Evolutionary conservation across 2,113 vertebrate species (phyloP), one percentile per base, ranked within the genome.

Genomic region (Osmerus mordax): DNA sequence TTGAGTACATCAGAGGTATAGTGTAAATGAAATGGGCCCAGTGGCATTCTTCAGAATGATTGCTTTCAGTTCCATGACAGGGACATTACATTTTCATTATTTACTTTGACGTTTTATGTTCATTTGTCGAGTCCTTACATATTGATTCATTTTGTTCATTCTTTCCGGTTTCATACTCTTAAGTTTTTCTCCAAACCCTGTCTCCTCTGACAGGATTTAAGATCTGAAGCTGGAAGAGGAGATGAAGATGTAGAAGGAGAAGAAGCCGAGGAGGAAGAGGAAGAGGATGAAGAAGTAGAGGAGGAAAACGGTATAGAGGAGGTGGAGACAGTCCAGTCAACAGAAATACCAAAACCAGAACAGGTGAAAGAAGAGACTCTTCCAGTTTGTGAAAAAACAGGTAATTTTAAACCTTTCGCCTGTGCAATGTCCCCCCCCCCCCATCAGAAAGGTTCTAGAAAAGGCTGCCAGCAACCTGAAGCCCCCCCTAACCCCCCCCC

Each of bases 141-240:
- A 36, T n/a, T 64, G 62, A 64, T 13, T 3, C 18, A 18, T 64
- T n/a, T 2, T n/a, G 32, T 29, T 64, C 25, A 14, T 16, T 62
- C 28, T 62, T 58, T 59, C 21, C 18, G n/a, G 5, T 8, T 3
- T 19, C 8, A 23, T 59, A 19, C 1, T 7, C 11, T 62, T 13
- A 28, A 15, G 13, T 36, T 15, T 56, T 16, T 36, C 4, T 25
- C 21, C 12, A 12, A 54, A 56, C 3, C 3, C 15, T 73, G 9
- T 72, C 18, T 51, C 23, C 54, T 60, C 15, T 77, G 3, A 9
- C 75, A 89, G 89, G 83, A 85, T 61, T 63, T 65, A 25, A 65
- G 28, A 1, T 67, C n/a, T 54, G n/a, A 78, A 66, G 78, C 29
- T 0, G 18, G 51, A n/a, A 75, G 67, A 12, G 72, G 76, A 19